Conservation (phyloP, 2,797 vertebrate genomes). For the Mormyrops boulengeri region DNA sequence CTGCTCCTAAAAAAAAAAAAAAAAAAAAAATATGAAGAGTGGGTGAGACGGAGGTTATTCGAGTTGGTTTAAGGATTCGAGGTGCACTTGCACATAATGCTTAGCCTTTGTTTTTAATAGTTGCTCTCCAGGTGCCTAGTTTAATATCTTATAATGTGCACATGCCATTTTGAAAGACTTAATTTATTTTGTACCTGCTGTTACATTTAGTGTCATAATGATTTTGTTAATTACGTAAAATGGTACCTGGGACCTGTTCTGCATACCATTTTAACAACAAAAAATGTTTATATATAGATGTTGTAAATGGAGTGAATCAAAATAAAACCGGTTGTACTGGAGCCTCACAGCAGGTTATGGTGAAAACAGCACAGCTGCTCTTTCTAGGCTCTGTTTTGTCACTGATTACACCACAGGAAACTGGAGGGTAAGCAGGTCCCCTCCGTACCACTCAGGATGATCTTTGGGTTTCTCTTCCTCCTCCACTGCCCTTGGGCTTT, state of each 20-base stretch:
- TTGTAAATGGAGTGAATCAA: not conserved
- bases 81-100: not conserved
- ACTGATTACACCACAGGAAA: not conserved
- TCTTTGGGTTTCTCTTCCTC: not conserved
- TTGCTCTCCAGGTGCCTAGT: not conserved
- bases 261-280: not conserved
- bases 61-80: not conserved
- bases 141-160: not conserved
- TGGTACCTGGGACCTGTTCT: not conserved
- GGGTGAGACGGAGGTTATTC: not conserved
- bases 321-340: not conserved
- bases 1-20: too few relatives aligned
- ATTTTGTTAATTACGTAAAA: not conserved
- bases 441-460: not conserved
- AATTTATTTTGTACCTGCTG: not conserved
- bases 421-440: not conserved
- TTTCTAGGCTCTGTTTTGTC: not conserved
- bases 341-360: not conserved
- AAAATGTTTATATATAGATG: not conserved
- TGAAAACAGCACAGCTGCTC: not conserved
- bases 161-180: not conserved
- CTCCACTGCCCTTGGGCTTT: not conserved
- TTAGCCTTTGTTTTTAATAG: not conserved
- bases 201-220: not conserved
- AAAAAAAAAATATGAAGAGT: not conserved